These are phyloP conservation scores for Hemiprocne comata DNA, from an alignment of 2,113 vertebrate genomes.

Conservation along the genomic window DNA sequence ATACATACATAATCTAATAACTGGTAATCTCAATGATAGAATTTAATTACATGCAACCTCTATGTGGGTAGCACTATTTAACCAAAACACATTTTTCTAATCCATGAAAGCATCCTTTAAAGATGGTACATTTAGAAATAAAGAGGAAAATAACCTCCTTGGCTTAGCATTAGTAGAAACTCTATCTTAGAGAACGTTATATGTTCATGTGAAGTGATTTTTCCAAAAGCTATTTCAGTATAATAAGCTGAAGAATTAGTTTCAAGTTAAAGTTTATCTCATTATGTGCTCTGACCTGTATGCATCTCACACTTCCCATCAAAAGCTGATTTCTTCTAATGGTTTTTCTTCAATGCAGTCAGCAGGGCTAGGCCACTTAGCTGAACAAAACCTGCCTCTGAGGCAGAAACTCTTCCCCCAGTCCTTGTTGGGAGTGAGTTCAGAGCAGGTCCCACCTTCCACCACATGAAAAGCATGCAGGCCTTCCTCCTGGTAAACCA, in stretches of 20 bases:
- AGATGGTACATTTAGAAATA: background rate
- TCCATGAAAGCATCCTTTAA: slow-evolving; percentile 37
- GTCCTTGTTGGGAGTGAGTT: background rate
- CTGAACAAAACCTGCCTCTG: background rate
- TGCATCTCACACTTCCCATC: slow-evolving; percentile 31
- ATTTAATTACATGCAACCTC: slow-evolving; percentile 62
- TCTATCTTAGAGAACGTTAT: background rate
- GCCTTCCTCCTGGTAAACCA: background rate
- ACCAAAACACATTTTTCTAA: slow-evolving; percentile 61
- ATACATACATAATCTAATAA: slow-evolving; percentile 66
- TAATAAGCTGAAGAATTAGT: slow-evolving; percentile 58
- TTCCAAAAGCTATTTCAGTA: slow-evolving; percentile 8
- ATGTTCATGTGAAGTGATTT: slow-evolving; percentile 32
- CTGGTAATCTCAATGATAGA: slow-evolving; percentile 53
- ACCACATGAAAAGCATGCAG: fast-evolving
- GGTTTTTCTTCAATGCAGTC: background rate
- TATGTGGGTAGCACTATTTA: slow-evolving; percentile 25
- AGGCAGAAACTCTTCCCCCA: background rate
- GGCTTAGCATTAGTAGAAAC: background rate
- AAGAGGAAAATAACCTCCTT: slow-evolving; percentile 53
- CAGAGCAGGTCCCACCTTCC: background rate
- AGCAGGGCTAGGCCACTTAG: background rate
- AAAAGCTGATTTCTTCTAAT: slow-evolving; percentile 40
- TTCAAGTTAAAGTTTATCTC: slow-evolving; percentile 59
- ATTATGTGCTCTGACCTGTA: slow-evolving; percentile 51